Evolutionary conservation across 2,113 vertebrate species (phyloP), one percentile per base, ranked within the genome.

Genomic region (Gymnobelideus leadbeateri): DNA sequence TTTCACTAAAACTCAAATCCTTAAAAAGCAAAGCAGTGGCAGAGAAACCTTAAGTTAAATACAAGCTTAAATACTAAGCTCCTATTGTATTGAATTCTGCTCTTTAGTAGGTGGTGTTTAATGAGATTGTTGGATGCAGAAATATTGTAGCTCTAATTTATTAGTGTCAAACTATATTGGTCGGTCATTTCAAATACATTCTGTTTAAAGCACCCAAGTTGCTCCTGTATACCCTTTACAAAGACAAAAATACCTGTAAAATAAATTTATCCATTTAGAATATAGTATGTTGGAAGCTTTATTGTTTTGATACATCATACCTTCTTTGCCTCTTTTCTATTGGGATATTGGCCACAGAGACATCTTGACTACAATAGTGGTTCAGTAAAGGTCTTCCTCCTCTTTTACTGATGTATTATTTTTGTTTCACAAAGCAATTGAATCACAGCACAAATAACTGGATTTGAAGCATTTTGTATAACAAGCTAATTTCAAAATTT

Each of bases 1-100:
- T 95, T 96, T 95, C 47, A 90, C 61, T 92, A 54, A 95, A 47
- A 50, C 89, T 96, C 61, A 52, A 37, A 46, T 91, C 51, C 94
- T 8, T 43, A 51, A 91, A 55, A 84, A 43, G n/a, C n/a, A 84
- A 84, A 57, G 46, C 12, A 50, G 12, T 19, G 31, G 47, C 25
- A 91, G 37, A 46, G 91, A 93, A 91, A 47, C 89, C 25, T 92
- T 92, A 89, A 31, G 49, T 90, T 3, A 94, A 89, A n/a, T 84
- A n/a, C 7, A 43, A 84, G 68, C 43, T 43, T 84, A 9, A 37
- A 91, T 54, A n/a, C n/a, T 52, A n/a, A 55, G 5, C 55, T 46
- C 31, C 47, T 49, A 3, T 61, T 52, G 47, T 54, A 49, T 1
- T 89, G 47, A 91, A 43, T 84, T 84, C n/a, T 84, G 37, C 37